Conservation (phyloP, 2,797 vertebrate species). For the Microchirus variegatus region DNA sequence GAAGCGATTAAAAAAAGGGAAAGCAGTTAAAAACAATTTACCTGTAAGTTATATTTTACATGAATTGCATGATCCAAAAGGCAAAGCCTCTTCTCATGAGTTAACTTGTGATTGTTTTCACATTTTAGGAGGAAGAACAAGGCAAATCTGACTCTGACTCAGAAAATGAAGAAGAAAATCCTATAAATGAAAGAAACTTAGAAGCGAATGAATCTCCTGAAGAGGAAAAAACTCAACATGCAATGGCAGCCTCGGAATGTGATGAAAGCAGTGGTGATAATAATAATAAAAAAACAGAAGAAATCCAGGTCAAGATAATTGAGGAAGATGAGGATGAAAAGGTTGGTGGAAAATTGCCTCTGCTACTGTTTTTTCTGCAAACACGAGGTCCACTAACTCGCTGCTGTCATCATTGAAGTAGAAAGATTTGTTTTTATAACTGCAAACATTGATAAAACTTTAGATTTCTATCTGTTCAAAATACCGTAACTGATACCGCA, state of each 20-base stretch:
- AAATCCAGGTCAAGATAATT: constrained; percentile 18
- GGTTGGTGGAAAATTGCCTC: constrained; percentile 66
- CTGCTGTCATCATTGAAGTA: too few relatives aligned
- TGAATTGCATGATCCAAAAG: background rate
- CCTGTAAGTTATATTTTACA: constrained; percentile 54
- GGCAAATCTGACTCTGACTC: constrained; percentile 46
- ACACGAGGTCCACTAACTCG: too few relatives aligned
- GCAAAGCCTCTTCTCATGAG: too few relatives aligned
- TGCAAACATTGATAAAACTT: too few relatives aligned
- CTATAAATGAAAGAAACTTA: constrained; percentile 31
- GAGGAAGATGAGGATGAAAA: constrained; percentile 44
- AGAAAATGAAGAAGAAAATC: constrained; percentile 41
- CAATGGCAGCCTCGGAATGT: background rate
- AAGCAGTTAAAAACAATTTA: constrained; percentile 49
- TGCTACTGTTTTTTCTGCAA: too few relatives aligned
- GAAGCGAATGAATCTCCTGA: constrained; percentile 22
- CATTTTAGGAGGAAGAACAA: constrained; percentile 56
- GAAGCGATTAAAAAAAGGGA: constrained; percentile 73
- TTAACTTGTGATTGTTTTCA: background rate
- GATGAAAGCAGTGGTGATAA: constrained; percentile 12
- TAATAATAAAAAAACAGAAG: constrained; percentile 21
- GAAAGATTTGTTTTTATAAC: too few relatives aligned
- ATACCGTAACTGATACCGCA: too few relatives aligned
- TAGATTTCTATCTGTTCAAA: too few relatives aligned
- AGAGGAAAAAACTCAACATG: constrained; percentile 1